phyloP scores from a whole-genome alignment of 2,888 invertebrate species.

The Isoperla grammatica region DNA sequence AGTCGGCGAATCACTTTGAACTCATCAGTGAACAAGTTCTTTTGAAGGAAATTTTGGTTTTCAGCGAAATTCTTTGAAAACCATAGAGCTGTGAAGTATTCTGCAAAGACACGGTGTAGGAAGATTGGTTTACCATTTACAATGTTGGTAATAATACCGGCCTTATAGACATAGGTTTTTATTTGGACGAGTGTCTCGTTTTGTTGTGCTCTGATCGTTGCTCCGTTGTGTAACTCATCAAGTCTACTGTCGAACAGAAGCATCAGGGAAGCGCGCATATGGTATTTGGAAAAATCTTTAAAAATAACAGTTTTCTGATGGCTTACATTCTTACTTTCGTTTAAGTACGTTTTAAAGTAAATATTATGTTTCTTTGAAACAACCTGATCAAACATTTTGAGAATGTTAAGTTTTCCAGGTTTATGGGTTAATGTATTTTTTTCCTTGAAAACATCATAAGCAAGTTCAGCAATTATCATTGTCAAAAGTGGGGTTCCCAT shows the following conservation, averaged over 20 bases:
- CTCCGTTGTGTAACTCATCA: neutral
- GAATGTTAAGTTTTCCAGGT: neutral
- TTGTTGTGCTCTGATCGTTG: no score
- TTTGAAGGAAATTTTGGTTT: constrained; percentile 5
- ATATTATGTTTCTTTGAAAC: neutral
- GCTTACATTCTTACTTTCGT: neutral
- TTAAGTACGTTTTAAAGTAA: neutral
- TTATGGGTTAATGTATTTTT: neutral
- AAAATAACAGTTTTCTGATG: no score
- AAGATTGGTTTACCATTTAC: constrained; percentile 18
- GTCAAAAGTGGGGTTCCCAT: neutral
- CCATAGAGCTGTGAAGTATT: constrained; percentile 25
- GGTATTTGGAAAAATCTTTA: neutral
- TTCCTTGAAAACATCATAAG: no score
- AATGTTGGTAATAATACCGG: constrained; percentile 16
- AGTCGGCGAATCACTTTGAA: constrained; percentile 16
- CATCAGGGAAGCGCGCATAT: neutral
- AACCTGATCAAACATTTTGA: neutral
- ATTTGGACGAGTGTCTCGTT: no score
- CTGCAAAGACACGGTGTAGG: constrained; percentile 23
- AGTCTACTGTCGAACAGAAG: neutral
- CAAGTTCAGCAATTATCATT: neutral
- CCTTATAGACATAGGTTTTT: neutral
- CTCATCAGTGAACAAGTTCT: constrained; percentile 6
- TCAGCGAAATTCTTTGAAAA: constrained; percentile 10